These are phyloP conservation scores for Tachycineta bicolor DNA, from an alignment of 2,113 vertebrate species.

Conservation along the genomic window DNA sequence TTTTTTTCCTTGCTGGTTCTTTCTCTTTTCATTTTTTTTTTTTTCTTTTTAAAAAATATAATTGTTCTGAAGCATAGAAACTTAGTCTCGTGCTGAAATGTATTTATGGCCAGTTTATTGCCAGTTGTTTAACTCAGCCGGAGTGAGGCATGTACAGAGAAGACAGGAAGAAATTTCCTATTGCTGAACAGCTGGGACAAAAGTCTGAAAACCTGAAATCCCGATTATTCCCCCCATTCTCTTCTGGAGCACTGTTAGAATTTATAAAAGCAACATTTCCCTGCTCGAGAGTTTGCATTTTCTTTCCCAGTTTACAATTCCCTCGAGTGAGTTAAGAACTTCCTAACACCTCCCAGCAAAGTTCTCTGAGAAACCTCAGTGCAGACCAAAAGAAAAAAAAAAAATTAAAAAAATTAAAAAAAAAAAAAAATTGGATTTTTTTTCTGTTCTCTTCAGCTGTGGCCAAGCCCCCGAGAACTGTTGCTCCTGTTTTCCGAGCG, in stretches of 20 bases:
- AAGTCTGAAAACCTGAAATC: neutral
- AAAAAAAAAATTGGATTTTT: no score
- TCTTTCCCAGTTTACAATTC: neutral
- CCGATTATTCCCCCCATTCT: no score
- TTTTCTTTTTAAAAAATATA: neutral
- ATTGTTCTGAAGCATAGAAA: neutral
- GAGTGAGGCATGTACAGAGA: accelerated
- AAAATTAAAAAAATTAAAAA: neutral
- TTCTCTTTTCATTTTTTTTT: neutral
- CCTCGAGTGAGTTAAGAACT: neutral
- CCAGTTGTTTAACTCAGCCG: neutral
- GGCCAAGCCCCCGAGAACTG: accelerated
- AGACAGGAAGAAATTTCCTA: neutral
- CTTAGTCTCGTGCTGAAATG: neutral
- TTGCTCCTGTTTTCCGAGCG: neutral
- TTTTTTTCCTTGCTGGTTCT: neutral
- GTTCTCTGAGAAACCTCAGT: neutral
- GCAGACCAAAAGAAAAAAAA: neutral
- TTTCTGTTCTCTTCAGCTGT: neutral
- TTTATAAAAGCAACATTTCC: neutral
- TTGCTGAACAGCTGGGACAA: neutral
- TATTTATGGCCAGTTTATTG: neutral
- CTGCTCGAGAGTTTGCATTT: neutral
- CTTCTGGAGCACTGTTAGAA: neutral
- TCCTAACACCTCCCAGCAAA: no score